Conservation (phyloP, 2,113 vertebrate genomes). For the Galeopterus variegatus region DNA sequence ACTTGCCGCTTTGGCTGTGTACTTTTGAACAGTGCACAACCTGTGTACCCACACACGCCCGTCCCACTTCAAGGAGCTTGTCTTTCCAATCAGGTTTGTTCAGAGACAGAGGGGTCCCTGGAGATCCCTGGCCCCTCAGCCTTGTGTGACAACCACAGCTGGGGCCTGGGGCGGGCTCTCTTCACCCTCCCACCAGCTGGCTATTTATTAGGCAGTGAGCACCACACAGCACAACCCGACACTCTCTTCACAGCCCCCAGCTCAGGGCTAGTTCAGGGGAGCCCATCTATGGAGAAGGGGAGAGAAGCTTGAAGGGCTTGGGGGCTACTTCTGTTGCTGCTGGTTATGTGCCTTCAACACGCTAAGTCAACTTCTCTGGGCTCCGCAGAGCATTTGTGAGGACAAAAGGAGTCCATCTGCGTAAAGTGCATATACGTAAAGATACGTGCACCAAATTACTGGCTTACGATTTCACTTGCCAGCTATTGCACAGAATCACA, state of each 20-base stretch:
- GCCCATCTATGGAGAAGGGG: background rate
- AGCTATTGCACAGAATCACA: background rate
- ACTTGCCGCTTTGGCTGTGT: background rate
- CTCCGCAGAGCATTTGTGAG: fast-evolving
- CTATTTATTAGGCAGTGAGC: background rate
- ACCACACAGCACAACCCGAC: background rate
- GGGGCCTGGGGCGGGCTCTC: background rate
- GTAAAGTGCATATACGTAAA: no score
- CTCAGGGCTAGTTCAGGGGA: background rate
- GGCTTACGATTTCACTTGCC: background rate
- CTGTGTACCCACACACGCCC: background rate
- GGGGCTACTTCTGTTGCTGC: background rate
- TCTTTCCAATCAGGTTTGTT: background rate
- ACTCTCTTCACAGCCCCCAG: background rate
- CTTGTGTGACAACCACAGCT: background rate
- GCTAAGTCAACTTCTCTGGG: background rate
- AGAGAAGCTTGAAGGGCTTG: background rate
- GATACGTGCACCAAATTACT: background rate
- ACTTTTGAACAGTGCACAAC: background rate
- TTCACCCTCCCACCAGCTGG: background rate
- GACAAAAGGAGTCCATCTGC: fast-evolving
- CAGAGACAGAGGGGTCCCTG: background rate
- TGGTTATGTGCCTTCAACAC: background rate
- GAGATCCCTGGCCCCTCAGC: background rate
- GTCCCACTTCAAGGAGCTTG: background rate